Evolutionary conservation across 2,888 invertebrate genomes (phyloP).

Genomic region (Auanema freiburgensis): DNA sequence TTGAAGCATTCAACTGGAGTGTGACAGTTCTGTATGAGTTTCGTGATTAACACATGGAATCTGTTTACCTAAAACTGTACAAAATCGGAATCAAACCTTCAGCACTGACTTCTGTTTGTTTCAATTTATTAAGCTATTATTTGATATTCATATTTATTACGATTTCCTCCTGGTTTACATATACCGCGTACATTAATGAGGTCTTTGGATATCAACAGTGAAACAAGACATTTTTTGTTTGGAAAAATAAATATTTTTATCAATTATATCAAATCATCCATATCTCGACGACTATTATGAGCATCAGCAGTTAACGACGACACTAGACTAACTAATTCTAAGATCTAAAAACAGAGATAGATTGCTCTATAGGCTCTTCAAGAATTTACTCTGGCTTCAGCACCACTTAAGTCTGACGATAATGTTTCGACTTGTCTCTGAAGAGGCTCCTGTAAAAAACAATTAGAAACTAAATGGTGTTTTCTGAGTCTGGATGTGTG

Average conservation of each 20-base stretch:
- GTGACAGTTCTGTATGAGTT: too few relatives aligned
- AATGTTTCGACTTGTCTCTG: conserved; percentile 31
- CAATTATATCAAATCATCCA: conserved; percentile 34
- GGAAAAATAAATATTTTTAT: too few relatives aligned
- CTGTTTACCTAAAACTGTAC: too few relatives aligned
- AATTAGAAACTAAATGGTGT: neutral
- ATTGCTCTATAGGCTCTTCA: neutral
- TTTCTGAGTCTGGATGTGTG: neutral
- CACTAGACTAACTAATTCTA: conserved; percentile 39
- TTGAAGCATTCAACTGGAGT: too few relatives aligned
- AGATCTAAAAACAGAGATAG: conserved; percentile 13
- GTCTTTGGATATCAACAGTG: neutral
- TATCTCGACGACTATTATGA: conserved; percentile 35
- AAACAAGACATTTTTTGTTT: too few relatives aligned
- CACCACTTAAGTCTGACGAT: conserved; percentile 33
- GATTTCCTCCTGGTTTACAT: neutral
- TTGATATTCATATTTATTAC: neutral
- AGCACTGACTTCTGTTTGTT: too few relatives aligned
- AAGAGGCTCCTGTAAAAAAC: conserved; percentile 34
- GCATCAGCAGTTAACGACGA: conserved; percentile 35
- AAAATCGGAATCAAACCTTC: too few relatives aligned
- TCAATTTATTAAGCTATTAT: too few relatives aligned
- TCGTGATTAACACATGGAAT: too few relatives aligned
- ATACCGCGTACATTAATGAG: neutral
- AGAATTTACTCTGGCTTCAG: conserved; percentile 26